Percentiles rank a stretch among this genome's conserved stretches.
Evolutionary conservation across 2,113 vertebrate genomes (phyloP).

Genomic region (Myrmecobius fasciatus): DNA sequence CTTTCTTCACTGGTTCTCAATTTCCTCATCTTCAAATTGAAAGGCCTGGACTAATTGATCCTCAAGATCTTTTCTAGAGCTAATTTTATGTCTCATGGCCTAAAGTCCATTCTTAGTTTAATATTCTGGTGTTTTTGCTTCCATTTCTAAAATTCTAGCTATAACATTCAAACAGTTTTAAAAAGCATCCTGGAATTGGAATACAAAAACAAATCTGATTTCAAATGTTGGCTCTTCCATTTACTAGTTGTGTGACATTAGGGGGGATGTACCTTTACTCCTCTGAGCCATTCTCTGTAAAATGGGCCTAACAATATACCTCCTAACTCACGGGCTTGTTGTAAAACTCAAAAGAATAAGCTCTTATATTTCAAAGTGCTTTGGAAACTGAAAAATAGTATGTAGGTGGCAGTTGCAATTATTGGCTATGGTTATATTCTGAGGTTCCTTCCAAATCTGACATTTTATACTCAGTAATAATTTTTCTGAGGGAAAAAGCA

Average conservation of each 20-base stretch:
- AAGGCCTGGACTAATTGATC: not conserved
- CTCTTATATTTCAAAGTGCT: not conserved
- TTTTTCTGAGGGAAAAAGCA: not conserved
- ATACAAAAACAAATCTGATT: not conserved
- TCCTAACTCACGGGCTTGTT: not conserved
- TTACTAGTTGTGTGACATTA: not conserved
- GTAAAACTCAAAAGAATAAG: not conserved
- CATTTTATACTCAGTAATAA: not conserved
- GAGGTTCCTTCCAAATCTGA: not conserved
- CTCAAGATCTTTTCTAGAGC: not conserved
- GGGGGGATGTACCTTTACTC: not conserved
- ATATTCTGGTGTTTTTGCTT: not conserved
- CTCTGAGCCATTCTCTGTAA: not conserved
- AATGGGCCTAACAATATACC: not conserved
- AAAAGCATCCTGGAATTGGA: not conserved
- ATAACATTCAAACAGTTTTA: not conserved
- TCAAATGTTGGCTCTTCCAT: not conserved
- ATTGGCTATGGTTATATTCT: not conserved
- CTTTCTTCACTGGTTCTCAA: not conserved
- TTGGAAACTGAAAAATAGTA: not conserved
- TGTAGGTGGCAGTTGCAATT: not conserved
- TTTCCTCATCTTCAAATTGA: not conserved
- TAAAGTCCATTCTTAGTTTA: not conserved
- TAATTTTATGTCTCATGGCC: not conserved
- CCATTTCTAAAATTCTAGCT: not conserved